A percentile compares a stretch with the other conserved stretches of the same genome.
These are phyloP conservation scores for Leiothrix lutea DNA, from an alignment of 2,113 vertebrate genomes.

Conservation along the genomic window DNA sequence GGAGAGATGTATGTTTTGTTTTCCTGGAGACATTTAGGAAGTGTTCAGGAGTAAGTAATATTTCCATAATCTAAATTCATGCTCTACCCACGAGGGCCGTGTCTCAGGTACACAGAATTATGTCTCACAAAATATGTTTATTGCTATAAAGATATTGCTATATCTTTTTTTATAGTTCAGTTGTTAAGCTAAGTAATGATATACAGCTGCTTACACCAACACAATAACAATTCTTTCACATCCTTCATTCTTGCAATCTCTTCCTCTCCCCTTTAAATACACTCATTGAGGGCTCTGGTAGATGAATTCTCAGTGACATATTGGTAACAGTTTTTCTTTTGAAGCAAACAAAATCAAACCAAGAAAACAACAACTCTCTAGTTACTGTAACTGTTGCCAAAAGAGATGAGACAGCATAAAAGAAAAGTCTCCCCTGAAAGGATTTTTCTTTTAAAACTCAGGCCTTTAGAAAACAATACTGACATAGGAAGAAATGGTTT, in stretches of 20 bases:
- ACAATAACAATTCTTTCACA: background rate
- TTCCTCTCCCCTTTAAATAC: background rate
- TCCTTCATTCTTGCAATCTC: background rate
- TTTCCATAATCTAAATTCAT: constrained; percentile 29
- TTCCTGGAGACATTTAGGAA: background rate
- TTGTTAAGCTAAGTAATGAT: constrained; percentile 9
- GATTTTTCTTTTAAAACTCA: background rate
- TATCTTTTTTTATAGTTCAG: background rate
- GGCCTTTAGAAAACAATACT: background rate
- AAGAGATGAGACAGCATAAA: background rate
- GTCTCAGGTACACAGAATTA: background rate
- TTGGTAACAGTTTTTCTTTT: background rate
- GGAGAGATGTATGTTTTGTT: background rate
- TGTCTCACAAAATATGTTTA: constrained; percentile 2
- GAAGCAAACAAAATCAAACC: background rate
- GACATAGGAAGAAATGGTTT: background rate
- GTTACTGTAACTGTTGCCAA: background rate
- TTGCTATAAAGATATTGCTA: background rate
- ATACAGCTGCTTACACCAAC: background rate
- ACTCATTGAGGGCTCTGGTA: background rate
- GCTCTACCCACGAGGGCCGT: background rate
- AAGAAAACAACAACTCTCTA: background rate
- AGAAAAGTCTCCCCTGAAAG: background rate
- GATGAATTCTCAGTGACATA: background rate
- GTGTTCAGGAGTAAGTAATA: constrained; percentile 14